phyloP scores from a whole-genome alignment of 1,140 invertebrate genomes.

The Oryctes rhinoceros region DNA sequence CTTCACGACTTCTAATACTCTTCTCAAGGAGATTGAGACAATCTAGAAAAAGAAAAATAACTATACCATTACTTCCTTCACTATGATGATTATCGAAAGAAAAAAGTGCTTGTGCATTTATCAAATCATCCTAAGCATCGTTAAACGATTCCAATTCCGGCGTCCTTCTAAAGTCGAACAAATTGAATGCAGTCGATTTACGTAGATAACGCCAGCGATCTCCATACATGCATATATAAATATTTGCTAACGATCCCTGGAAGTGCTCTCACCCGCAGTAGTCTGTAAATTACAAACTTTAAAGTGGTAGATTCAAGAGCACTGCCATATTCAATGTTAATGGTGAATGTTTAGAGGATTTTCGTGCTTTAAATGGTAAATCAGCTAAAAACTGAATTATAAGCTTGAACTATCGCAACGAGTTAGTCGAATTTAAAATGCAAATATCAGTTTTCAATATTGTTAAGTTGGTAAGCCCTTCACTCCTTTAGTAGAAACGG shows the following conservation, averaged over 20 bases:
- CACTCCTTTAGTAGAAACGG: too few relatives aligned
- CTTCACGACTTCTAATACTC: not conserved
- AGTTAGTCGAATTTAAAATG: too few relatives aligned
- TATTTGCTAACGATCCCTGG: slow-evolving; percentile 5
- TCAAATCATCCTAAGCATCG: not conserved
- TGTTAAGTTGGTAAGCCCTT: too few relatives aligned
- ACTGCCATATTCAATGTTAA: not conserved
- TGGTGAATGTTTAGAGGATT: not conserved
- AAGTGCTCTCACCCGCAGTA: not conserved
- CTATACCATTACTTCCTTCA: not conserved
- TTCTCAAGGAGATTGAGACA: not conserved
- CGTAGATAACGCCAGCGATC: not conserved
- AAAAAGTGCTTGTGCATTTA: not conserved
- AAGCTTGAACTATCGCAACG: not conserved
- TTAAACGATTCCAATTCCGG: not conserved
- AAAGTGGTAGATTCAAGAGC: not conserved
- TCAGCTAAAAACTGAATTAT: not conserved
- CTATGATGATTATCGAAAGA: not conserved
- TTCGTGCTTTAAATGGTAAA: not conserved
- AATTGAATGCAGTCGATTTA: not conserved
- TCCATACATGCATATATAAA: not conserved
- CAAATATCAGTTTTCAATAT: too few relatives aligned
- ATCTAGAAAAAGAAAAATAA: not conserved
- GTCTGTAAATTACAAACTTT: not conserved
- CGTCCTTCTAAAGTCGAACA: not conserved